Conservation (phyloP, 2,113 vertebrate genomes). For the Nematolebias whitei region DNA sequence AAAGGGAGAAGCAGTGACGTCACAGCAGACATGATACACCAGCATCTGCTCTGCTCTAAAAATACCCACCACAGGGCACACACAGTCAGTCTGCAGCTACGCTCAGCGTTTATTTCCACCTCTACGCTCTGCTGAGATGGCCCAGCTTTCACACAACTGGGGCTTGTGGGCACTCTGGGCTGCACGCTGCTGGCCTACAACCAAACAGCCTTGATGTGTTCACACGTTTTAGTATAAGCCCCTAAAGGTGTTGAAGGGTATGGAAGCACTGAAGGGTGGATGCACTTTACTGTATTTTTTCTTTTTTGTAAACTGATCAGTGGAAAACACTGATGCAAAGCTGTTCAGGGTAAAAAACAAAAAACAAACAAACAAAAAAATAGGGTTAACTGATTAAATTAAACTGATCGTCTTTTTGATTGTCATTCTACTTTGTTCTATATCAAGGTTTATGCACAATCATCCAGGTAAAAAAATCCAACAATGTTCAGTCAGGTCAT, state of each 20-base stretch:
- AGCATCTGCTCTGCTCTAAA: constrained; percentile 80
- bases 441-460: no score
- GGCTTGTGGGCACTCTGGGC: constrained; percentile 54
- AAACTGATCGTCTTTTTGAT: no score
- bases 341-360: background rate
- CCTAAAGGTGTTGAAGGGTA: constrained; percentile 1
- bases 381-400: no score
- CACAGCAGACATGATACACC: constrained; percentile 75
- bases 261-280: background rate
- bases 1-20: constrained; percentile 68
- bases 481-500: no score
- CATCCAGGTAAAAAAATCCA: no score
- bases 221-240: constrained; percentile 14
- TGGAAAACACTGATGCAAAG: background rate
- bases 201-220: constrained; percentile 27
- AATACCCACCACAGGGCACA: constrained; percentile 74
- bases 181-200: constrained; percentile 42
- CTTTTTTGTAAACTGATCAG: background rate
- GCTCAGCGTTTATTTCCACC: constrained; percentile 73
- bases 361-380: no score
- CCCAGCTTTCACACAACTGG: constrained; percentile 67
- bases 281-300: background rate
- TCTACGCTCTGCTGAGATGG: constrained; percentile 61
- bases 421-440: no score
- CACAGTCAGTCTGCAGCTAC: constrained; percentile 72